phyloP scores from a whole-genome alignment of 2,888 invertebrate genomes.

The Drosophila neotestacea region DNA sequence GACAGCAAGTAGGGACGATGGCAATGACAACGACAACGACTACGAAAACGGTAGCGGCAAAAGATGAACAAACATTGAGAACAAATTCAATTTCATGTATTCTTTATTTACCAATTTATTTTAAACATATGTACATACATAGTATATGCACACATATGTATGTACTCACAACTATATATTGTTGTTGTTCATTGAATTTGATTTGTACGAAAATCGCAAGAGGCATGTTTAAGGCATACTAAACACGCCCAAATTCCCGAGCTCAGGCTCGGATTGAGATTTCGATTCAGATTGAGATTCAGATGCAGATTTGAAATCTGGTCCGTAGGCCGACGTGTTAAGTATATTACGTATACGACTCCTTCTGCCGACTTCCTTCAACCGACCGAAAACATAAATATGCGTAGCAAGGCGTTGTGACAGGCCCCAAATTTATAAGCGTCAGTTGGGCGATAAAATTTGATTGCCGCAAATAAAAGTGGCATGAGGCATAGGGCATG shows the following conservation, averaged over 20 bases:
- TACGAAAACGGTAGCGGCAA: not conserved
- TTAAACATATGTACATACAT: not conserved
- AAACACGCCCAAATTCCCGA: slow-evolving; percentile 3
- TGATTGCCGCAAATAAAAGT: slow-evolving; percentile 76
- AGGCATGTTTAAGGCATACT: slow-evolving; percentile 14
- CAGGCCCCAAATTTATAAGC: slow-evolving; percentile 75
- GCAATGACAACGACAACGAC: slow-evolving; percentile 3
- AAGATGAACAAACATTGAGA: slow-evolving; percentile 49
- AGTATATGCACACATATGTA: not conserved
- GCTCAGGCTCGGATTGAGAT: not conserved
- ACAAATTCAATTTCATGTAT: slow-evolving; percentile 67
- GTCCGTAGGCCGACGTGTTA: slow-evolving; percentile 59
- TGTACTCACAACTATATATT: not conserved
- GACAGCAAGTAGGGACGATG: slow-evolving; percentile 40
- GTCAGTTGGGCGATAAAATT: slow-evolving; percentile 78
- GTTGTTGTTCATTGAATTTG: slow-evolving; percentile 52
- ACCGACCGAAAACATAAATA: slow-evolving; percentile 55
- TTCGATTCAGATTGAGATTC: not conserved
- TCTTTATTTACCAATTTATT: slow-evolving; percentile 46
- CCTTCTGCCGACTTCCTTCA: not conserved
- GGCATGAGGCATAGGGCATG: no score
- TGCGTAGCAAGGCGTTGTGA: slow-evolving; percentile 59
- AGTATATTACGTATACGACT: slow-evolving; percentile 69
- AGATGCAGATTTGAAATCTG: slow-evolving; percentile 19
- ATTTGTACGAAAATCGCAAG: slow-evolving; percentile 39